These are phyloP conservation scores for Cecidostiba fungosa DNA, from an alignment of 2,888 invertebrate species.

Conservation along the genomic window DNA sequence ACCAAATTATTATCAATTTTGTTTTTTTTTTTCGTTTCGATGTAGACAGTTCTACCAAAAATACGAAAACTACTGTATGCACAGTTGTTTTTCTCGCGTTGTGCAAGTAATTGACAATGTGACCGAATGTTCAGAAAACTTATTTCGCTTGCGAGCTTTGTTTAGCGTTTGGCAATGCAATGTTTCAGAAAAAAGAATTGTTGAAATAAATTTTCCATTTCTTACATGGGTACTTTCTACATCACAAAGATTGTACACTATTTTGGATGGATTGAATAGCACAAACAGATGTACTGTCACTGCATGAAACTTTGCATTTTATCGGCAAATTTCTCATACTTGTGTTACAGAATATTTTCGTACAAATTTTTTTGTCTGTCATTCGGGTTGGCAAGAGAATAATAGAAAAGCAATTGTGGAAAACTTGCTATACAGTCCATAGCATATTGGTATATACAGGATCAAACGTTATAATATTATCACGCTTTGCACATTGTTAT, in stretches of 20 bases:
- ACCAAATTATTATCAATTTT: neutral
- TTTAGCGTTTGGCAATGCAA: slow-evolving; percentile 15
- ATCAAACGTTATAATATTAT: slow-evolving; percentile 47
- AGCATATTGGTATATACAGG: slow-evolving; percentile 53
- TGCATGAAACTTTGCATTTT: slow-evolving; percentile 35
- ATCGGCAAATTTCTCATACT: slow-evolving; percentile 35
- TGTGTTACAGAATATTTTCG: slow-evolving; percentile 27
- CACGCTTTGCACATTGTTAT: slow-evolving; percentile 50
- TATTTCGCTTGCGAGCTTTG: slow-evolving; percentile 38
- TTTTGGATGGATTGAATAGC: slow-evolving; percentile 33
- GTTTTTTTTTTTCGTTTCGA: neutral
- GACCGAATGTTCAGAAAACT: slow-evolving; percentile 54
- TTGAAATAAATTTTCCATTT: slow-evolving; percentile 58
- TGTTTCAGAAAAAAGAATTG: slow-evolving; percentile 6
- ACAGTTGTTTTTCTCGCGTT: slow-evolving; percentile 39
- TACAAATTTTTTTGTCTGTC: slow-evolving; percentile 48
- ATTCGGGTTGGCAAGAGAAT: slow-evolving; percentile 36
- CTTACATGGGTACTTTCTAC: slow-evolving; percentile 46
- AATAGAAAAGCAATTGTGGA: slow-evolving; percentile 32
- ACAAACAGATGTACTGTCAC: slow-evolving; percentile 49
- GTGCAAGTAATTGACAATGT: slow-evolving; percentile 53
- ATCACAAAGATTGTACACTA: slow-evolving; percentile 50
- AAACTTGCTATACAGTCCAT: slow-evolving; percentile 38
- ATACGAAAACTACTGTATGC: slow-evolving; percentile 44
- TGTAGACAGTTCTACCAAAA: slow-evolving; percentile 35